A percentile compares a stretch with the other conserved stretches of the same genome.
Conservation (phyloP, 30 jellyfish, hydroid and myxozoan genomes). For the Pelagia noctiluca region DNA sequence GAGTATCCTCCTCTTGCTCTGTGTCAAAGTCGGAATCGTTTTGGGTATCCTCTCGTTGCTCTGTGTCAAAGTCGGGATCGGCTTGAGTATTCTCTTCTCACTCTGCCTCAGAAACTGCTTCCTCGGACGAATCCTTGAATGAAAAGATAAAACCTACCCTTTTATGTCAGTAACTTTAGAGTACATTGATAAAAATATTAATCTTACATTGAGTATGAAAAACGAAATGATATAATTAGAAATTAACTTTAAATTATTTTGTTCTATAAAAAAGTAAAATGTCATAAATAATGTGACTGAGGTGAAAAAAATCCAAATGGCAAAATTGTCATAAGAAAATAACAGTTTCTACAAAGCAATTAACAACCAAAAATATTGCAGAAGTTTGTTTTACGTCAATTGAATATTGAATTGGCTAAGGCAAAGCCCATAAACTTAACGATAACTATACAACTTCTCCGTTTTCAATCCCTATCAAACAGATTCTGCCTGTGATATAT, state of each 20-base stretch:
- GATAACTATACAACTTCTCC: background rate
- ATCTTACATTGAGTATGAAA: conserved; percentile 18
- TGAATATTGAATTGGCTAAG: too few species aligned
- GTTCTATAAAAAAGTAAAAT: too few species aligned
- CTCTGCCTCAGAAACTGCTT: conserved; percentile 44
- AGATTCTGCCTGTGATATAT: background rate
- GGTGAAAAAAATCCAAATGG: too few species aligned
- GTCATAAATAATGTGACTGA: too few species aligned
- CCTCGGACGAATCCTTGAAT: conserved; percentile 44
- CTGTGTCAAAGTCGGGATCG: conserved; percentile 18
- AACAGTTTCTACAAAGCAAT: too few species aligned
- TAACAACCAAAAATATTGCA: too few species aligned
- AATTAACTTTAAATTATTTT: background rate
- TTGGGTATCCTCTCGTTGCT: conserved; percentile 14
- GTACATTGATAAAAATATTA: conserved; percentile 2
- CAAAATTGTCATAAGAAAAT: too few species aligned
- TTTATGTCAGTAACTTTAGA: too few species aligned
- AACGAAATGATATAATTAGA: background rate
- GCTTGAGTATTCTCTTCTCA: conserved; percentile 12
- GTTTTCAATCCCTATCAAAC: conserved; percentile 1
- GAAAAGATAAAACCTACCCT: background rate
- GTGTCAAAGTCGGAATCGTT: too few species aligned
- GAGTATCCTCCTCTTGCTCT: conserved; percentile 39
- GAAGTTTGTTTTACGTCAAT: too few species aligned
- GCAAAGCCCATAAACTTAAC: too few species aligned